phyloP scores from a whole-genome alignment of 2,113 vertebrate species.

The Phalacrocorax aristotelis region DNA sequence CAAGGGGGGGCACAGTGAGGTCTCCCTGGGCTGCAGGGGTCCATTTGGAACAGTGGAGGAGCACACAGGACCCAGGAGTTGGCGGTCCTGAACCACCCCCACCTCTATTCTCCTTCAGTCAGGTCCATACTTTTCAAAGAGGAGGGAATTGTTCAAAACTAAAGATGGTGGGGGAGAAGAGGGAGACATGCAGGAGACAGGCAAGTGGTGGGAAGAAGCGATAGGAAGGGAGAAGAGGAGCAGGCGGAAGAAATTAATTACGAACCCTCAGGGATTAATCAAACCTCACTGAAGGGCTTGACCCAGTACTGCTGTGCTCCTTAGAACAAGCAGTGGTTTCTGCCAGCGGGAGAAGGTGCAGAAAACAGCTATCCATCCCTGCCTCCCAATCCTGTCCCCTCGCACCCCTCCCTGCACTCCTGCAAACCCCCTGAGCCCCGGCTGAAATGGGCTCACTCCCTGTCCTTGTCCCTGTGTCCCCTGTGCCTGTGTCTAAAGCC shows the following conservation, averaged over 20 bases:
- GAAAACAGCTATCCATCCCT: background rate
- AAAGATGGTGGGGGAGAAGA: background rate
- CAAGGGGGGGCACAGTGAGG: too few relatives aligned
- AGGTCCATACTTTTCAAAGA: background rate
- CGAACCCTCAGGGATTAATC: background rate
- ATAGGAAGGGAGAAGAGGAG: background rate
- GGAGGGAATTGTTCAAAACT: background rate
- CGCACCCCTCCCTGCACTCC: background rate
- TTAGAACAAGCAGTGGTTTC: accelerated
- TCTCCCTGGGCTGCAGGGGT: background rate
- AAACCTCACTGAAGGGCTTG: background rate
- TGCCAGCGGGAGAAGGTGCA: background rate
- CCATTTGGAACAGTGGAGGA: background rate
- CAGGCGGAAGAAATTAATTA: background rate
- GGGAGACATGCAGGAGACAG: background rate
- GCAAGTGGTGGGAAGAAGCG: background rate
- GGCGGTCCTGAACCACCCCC: background rate
- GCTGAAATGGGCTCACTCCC: background rate
- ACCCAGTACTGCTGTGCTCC: background rate
- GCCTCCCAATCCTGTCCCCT: background rate
- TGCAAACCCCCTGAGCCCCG: background rate
- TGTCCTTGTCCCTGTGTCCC: background rate
- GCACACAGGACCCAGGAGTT: background rate
- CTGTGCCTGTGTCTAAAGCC: background rate
- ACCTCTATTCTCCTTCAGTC: background rate